Conservation (phyloP, 1,140 invertebrate genomes). For the Sesamia nonagrioides region DNA sequence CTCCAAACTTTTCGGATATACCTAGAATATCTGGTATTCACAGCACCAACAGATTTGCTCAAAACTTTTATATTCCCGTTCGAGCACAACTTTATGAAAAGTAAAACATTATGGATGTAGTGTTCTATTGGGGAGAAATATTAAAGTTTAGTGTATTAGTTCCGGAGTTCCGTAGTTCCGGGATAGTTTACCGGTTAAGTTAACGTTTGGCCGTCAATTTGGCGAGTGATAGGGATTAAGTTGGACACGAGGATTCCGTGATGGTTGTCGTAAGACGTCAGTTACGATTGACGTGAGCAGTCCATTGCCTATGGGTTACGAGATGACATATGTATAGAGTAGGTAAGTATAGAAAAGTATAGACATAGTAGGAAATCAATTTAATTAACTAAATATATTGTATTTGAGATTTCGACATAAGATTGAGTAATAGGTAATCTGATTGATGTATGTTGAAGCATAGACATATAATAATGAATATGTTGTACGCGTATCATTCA, state of each 20-base stretch:
- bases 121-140: conserved; percentile 28
- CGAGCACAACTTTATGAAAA: conserved; percentile 49
- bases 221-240: background rate
- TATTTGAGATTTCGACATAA: too few species aligned
- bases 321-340: background rate
- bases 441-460: too few species aligned
- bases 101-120: conserved; percentile 33
- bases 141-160: conserved; percentile 31
- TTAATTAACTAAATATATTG: too few species aligned
- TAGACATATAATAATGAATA: too few species aligned
- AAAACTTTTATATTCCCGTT: conserved; percentile 37
- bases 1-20: conserved; percentile 40
- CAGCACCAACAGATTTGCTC: conserved; percentile 47
- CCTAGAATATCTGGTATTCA: conserved; percentile 40
- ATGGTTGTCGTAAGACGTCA: conserved; percentile 11
- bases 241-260: conserved; percentile 13
- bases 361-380: too few species aligned
- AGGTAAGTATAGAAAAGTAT: background rate
- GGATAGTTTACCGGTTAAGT: background rate
- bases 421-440: too few species aligned
- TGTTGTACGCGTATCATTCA: too few species aligned
- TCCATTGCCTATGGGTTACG: background rate
- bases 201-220: conserved; percentile 10
- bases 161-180: background rate
- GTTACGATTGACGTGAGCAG: background rate